Percentiles rank a stretch among this genome's conserved stretches.
Conservation (phyloP, 2,888 invertebrate species). For the Perizoma flavofasciatum region DNA sequence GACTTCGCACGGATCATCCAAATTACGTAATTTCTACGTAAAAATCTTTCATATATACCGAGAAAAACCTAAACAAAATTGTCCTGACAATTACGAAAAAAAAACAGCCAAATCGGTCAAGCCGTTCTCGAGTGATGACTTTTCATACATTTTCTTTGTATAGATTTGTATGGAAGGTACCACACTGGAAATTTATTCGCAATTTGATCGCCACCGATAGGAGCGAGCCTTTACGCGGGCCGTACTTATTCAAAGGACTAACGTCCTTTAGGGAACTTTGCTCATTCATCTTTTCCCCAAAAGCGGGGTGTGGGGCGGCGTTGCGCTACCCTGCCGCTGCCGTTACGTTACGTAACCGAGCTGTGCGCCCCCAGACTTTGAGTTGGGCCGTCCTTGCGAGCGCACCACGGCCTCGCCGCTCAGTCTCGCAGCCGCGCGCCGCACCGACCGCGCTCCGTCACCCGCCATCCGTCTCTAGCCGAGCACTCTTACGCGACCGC, state of each 20-base stretch:
- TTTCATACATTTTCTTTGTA: too few species aligned
- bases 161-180: too few species aligned
- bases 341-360: slow-evolving; percentile 73
- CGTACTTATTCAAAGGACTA: slow-evolving; percentile 51
- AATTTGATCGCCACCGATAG: slow-evolving; percentile 38
- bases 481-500: slow-evolving; percentile 38
- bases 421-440: too few species aligned
- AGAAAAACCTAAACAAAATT: too few species aligned
- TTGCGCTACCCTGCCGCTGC: slow-evolving; percentile 72
- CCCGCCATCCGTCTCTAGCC: slow-evolving; percentile 38
- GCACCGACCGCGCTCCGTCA: slow-evolving; percentile 1
- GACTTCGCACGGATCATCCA: too few species aligned
- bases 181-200: too few species aligned
- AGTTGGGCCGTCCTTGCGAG: slow-evolving; percentile 33
- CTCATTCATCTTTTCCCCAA: slow-evolving; percentile 82
- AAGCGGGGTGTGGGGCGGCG: slow-evolving; percentile 72
- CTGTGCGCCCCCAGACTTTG: slow-evolving; percentile 26
- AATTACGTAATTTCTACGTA: too few species aligned
- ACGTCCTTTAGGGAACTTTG: slow-evolving; percentile 78
- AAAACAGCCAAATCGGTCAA: too few species aligned
- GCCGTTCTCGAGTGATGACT: too few species aligned
- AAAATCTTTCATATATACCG: too few species aligned
- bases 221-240: slow-evolving; percentile 56
- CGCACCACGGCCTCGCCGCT: slow-evolving; percentile 16
- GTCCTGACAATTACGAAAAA: too few species aligned